A percentile compares a stretch with the other conserved stretches of the same genome.
phyloP scores from a whole-genome alignment of 2,113 vertebrate genomes.

The Typhlomys cinereus region DNA sequence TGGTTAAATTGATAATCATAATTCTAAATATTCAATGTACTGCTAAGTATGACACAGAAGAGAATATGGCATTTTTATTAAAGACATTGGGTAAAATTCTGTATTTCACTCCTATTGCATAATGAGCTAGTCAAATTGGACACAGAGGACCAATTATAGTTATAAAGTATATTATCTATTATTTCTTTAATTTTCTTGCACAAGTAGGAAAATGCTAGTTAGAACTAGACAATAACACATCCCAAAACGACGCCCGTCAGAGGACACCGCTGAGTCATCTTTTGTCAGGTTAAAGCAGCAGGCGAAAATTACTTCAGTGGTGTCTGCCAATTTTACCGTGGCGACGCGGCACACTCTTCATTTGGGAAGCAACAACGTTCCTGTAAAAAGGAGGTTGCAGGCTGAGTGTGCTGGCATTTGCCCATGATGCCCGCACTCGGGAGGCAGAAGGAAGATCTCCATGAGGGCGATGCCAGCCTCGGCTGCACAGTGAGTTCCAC shows the following conservation, averaged over 20 bases:
- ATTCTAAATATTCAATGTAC: constrained; percentile 72
- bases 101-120: constrained; percentile 70
- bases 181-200: constrained; percentile 60
- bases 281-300: constrained; percentile 45
- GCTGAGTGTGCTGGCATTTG: neutral
- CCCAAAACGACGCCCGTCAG: constrained; percentile 49
- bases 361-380: constrained; percentile 65
- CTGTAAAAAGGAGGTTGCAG: neutral
- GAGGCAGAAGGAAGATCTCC: neutral
- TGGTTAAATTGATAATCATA: constrained; percentile 4
- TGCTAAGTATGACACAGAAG: constrained; percentile 78
- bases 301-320: constrained; percentile 47
- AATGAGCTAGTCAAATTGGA: constrained; percentile 77
- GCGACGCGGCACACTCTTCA: constrained; percentile 35
- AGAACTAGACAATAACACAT: constrained; percentile 61
- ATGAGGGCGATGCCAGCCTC: neutral
- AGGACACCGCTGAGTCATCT: constrained; percentile 8
- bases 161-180: constrained; percentile 73
- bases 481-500: neutral
- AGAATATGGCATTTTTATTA: constrained; percentile 68
- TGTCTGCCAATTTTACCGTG: neutral
- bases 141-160: constrained; percentile 73
- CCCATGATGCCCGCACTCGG: neutral
- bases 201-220: constrained; percentile 45
- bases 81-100: constrained; percentile 67